A percentile compares a stretch with the other conserved stretches of the same genome.
These are phyloP conservation scores for Bombyx mori DNA, from an alignment of 1,140 invertebrate genomes.

Conservation along the genomic window ASM3026992v2 NC_085119.1:9554001-9554500, in stretches of 20 bases:
- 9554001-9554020: too few species aligned
- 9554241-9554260: not conserved
- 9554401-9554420: constrained; percentile 68
- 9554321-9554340: constrained; percentile 46
- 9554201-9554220: too few species aligned
- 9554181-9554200: too few species aligned
- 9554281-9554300: constrained; percentile 19
- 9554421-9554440: constrained; percentile 70
- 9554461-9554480: constrained; percentile 65
- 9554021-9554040: too few species aligned
- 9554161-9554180: too few species aligned
- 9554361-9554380: constrained; percentile 61
- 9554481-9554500: constrained; percentile 60
- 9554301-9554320: constrained; percentile 13
- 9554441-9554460: constrained; percentile 63
- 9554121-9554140: too few species aligned
- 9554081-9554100: too few species aligned
- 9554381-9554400: constrained; percentile 66
- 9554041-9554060: too few species aligned
- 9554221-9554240: not conserved
- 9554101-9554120: too few species aligned
- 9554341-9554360: constrained; percentile 65
- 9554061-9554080: too few species aligned
- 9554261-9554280: constrained; percentile 25
- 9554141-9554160: too few species aligned